These are phyloP conservation scores for Tetragonula carbonaria DNA, from an alignment of 2,888 invertebrate species.

Conservation along the genomic window DNA sequence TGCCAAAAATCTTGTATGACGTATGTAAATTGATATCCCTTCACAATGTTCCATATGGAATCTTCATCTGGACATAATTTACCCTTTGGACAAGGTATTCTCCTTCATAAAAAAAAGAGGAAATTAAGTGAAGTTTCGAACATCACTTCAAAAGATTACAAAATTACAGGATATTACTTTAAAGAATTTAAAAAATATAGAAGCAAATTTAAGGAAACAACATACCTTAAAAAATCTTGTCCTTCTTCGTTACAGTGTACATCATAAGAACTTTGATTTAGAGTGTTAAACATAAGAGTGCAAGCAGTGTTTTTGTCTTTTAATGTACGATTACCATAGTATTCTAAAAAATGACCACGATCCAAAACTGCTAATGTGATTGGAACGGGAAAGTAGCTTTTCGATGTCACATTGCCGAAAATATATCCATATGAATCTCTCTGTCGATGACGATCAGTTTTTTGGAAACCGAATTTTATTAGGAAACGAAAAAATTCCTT, in stretches of 20 bases:
- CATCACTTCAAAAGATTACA: background rate
- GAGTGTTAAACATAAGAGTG: conserved; percentile 92
- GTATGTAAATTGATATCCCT: conserved; percentile 96
- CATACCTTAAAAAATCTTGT: conserved; percentile 88
- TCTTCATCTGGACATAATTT: conserved; percentile 95
- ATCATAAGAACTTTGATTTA: conserved; percentile 94
- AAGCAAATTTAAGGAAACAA: background rate
- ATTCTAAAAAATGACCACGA: conserved; percentile 94
- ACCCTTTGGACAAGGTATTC: conserved; percentile 92
- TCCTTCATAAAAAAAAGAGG: conserved; percentile 82
- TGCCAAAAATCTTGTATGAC: conserved; percentile 94
- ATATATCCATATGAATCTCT: conserved; percentile 97
- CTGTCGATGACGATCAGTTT: conserved; percentile 94
- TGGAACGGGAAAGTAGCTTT: conserved; percentile 87
- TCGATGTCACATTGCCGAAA: conserved; percentile 96
- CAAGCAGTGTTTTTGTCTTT: conserved; percentile 91
- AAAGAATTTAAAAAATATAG: no score
- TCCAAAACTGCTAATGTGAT: conserved; percentile 96
- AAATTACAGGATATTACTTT: background rate
- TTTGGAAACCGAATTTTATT: conserved; percentile 98
- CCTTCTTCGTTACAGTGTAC: conserved; percentile 91
- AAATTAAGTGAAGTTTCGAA: background rate
- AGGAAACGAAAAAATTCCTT: conserved; percentile 95
- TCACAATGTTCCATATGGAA: conserved; percentile 92
- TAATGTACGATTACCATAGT: conserved; percentile 91